phyloP scores from a whole-genome alignment of 92 coral and sea anemone species.

The Virgularia gustaviana region DNA sequence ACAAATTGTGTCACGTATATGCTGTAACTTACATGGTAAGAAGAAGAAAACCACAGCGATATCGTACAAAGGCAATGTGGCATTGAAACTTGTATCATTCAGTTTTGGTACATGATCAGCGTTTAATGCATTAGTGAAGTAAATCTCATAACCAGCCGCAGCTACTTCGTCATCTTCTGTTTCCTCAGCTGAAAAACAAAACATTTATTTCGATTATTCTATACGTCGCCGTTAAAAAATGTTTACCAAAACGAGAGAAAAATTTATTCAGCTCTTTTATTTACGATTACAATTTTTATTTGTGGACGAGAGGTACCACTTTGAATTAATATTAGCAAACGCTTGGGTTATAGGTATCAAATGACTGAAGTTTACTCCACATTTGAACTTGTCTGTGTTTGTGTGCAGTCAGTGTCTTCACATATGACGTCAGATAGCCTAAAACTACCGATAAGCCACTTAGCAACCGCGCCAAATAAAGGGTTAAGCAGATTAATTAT shows the following conservation, averaged over 20 bases:
- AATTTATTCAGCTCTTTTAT: too few relatives aligned
- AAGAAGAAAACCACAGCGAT: slow-evolving; percentile 80
- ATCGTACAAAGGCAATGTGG: slow-evolving; percentile 54
- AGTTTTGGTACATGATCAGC: slow-evolving; percentile 76
- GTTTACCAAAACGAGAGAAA: not conserved
- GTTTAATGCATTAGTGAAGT: slow-evolving; percentile 42
- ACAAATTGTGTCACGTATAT: not conserved
- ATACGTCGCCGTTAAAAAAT: not conserved
- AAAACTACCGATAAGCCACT: too few relatives aligned
- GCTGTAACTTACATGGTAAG: slow-evolving; percentile 62
- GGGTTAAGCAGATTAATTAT: too few relatives aligned
- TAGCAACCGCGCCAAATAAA: too few relatives aligned
- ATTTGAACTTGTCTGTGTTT: too few relatives aligned
- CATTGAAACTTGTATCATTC: slow-evolving; percentile 81
- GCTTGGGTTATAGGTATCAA: too few relatives aligned
- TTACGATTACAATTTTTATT: too few relatives aligned
- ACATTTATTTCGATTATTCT: not conserved
- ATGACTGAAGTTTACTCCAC: too few relatives aligned
- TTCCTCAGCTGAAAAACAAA: slow-evolving; percentile 72
- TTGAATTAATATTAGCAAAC: too few relatives aligned
- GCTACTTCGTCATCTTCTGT: slow-evolving; percentile 91
- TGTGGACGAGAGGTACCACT: too few relatives aligned
- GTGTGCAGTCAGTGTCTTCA: too few relatives aligned
- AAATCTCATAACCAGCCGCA: slow-evolving; percentile 52
- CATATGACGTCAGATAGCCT: too few relatives aligned